phyloP scores from a whole-genome alignment of 2,888 invertebrate species.

The Globia sparganii region DNA sequence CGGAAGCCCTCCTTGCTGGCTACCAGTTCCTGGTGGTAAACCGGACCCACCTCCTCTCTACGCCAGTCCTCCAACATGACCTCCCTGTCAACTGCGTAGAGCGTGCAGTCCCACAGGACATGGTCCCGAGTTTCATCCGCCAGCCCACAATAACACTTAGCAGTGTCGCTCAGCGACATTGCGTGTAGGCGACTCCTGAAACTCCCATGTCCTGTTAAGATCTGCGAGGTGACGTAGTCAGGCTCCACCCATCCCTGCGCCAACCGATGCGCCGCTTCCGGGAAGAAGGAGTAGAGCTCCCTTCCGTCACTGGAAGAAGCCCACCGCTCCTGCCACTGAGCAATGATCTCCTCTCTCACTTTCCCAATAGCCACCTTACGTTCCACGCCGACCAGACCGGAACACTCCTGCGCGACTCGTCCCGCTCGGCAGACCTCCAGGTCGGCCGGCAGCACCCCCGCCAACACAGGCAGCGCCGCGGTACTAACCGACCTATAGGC shows the following conservation, averaged over 20 bases:
- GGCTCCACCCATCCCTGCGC: background rate
- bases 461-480: conserved; percentile 37
- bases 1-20: no score
- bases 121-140: conserved; percentile 2
- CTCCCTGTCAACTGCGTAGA: background rate
- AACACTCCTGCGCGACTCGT: conserved; percentile 13
- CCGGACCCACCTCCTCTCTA: background rate
- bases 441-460: conserved; percentile 51
- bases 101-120: conserved; percentile 1
- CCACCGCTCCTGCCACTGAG: conserved; percentile 16
- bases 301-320: accelerated
- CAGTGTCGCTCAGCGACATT: no score
- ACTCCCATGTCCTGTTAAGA: no score
- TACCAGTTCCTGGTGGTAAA: accelerated
- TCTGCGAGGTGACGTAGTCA: background rate
- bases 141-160: background rate
- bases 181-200: no score
- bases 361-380: background rate
- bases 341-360: conserved; percentile 5
- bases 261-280: background rate
- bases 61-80: background rate
- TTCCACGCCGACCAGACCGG: background rate
- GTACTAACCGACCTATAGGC: conserved; percentile 40
- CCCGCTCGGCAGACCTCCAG: conserved; percentile 42
- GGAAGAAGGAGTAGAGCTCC: background rate